phyloP scores from a whole-genome alignment of 2,113 vertebrate species.

The Silurus asotus region DNA sequence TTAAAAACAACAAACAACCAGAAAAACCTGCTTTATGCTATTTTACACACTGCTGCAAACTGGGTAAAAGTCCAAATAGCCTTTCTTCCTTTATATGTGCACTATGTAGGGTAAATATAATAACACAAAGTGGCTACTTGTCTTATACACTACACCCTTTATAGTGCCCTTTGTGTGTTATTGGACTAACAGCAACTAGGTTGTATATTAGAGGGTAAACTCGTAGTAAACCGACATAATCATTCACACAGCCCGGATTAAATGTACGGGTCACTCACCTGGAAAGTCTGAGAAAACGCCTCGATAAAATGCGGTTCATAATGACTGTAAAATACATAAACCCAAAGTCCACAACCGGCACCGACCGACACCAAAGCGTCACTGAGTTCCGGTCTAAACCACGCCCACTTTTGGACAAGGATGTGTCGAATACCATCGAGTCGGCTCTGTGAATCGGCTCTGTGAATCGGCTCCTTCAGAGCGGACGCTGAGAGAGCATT shows the following conservation, averaged over 20 bases:
- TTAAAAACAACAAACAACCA: not conserved
- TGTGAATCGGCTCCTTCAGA: not conserved
- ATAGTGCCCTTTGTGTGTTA: not conserved
- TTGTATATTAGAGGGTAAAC: not conserved
- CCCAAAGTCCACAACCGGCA: not conserved
- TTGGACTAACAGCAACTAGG: not conserved
- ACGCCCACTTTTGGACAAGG: not conserved
- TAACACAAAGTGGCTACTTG: not conserved
- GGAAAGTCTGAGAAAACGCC: conserved; percentile 31
- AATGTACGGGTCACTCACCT: conserved; percentile 26
- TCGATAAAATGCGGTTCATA: conserved; percentile 31
- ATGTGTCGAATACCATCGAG: not conserved
- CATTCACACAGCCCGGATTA: not conserved
- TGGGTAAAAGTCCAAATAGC: not conserved
- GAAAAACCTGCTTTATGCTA: not conserved
- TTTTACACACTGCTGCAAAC: not conserved
- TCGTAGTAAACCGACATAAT: not conserved
- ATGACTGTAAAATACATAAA: conserved; percentile 7
- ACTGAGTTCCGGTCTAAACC: not conserved
- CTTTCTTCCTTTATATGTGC: not conserved
- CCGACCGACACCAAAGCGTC: too few relatives aligned
- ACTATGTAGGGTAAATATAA: not conserved
- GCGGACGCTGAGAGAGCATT: not conserved
- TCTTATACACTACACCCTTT: not conserved
- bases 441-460: not conserved